phyloP scores from a whole-genome alignment of 2,797 vertebrate species.

The Crenuchus spilurus region DNA sequence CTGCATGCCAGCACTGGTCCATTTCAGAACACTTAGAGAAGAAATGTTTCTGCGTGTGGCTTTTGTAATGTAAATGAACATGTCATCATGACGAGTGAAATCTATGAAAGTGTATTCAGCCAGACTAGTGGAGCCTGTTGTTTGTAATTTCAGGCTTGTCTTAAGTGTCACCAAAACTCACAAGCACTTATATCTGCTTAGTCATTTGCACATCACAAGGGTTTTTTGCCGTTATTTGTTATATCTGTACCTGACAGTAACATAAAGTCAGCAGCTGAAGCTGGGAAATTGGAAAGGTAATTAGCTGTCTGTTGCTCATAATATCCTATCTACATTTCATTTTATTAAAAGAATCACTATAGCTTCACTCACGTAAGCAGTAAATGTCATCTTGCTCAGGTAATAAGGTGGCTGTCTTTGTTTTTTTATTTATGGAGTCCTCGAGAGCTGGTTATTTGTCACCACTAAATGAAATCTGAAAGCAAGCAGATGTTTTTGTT shows the following conservation, averaged over 20 bases:
- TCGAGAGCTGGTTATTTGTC: constrained; percentile 44
- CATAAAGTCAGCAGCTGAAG: not conserved
- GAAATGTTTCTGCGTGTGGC: constrained; percentile 43
- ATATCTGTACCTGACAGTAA: not conserved
- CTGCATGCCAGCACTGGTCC: constrained; percentile 31
- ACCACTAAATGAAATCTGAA: constrained; percentile 40
- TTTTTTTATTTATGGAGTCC: not conserved
- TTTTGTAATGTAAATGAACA: constrained; percentile 43
- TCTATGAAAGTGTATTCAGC: constrained; percentile 36
- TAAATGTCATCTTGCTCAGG: not conserved
- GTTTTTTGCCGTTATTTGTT: not conserved
- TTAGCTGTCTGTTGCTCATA: constrained; percentile 4
- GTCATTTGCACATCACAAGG: constrained; percentile 26
- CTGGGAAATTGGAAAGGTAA: not conserved
- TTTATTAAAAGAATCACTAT: not conserved
- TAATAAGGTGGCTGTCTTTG: not conserved
- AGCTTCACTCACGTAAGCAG: not conserved
- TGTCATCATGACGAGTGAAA: constrained; percentile 39
- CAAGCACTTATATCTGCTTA: constrained; percentile 19
- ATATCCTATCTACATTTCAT: not conserved
- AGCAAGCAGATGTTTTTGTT: constrained; percentile 49
- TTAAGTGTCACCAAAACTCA: constrained; percentile 33
- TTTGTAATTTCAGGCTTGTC: constrained; percentile 40
- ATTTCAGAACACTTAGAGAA: constrained; percentile 36
- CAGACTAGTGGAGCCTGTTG: constrained; percentile 34